phyloP scores from a whole-genome alignment of 2,113 vertebrate genomes.

The Colossoma macropomum region DNA sequence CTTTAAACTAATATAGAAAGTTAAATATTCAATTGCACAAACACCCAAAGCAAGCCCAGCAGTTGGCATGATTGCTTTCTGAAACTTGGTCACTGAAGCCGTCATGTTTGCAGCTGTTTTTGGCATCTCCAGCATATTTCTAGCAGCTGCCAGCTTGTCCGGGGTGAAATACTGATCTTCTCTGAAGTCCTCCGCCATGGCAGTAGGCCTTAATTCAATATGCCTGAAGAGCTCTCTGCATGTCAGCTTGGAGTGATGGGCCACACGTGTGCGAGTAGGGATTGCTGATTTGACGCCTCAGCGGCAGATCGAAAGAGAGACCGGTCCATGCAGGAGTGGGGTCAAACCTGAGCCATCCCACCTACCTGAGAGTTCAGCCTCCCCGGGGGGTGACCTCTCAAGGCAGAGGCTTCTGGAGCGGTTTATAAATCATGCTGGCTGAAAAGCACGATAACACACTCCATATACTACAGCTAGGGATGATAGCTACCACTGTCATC shows the following conservation, averaged over 20 bases:
- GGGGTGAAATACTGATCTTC: background rate
- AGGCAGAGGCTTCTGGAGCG: conserved; percentile 57
- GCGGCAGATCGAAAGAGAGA: conserved; percentile 70
- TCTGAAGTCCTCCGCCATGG: conserved; percentile 37
- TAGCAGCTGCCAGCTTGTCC: background rate
- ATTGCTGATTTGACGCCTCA: conserved; percentile 62
- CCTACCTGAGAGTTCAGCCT: conserved; percentile 60
- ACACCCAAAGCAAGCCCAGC: background rate
- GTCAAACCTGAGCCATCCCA: conserved; percentile 67
- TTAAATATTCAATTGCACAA: background rate
- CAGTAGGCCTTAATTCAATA: conserved; percentile 73
- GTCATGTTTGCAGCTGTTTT: background rate
- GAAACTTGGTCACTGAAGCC: background rate
- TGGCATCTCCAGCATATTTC: background rate
- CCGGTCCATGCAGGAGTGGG: conserved; percentile 38
- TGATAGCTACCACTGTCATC: conserved; percentile 1
- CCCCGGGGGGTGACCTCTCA: conserved; percentile 53
- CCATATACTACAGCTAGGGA: conserved; percentile 45
- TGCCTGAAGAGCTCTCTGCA: conserved; percentile 48
- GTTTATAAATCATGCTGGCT: conserved; percentile 36
- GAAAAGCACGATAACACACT: conserved; percentile 48
- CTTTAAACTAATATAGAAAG: too few relatives aligned
- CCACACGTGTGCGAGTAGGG: conserved; percentile 60
- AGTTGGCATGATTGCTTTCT: background rate
- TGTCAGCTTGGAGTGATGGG: conserved; percentile 58